These are phyloP conservation scores for Lophotis ruficrista DNA, from an alignment of 2,113 vertebrate species.

Conservation along the genomic window DNA sequence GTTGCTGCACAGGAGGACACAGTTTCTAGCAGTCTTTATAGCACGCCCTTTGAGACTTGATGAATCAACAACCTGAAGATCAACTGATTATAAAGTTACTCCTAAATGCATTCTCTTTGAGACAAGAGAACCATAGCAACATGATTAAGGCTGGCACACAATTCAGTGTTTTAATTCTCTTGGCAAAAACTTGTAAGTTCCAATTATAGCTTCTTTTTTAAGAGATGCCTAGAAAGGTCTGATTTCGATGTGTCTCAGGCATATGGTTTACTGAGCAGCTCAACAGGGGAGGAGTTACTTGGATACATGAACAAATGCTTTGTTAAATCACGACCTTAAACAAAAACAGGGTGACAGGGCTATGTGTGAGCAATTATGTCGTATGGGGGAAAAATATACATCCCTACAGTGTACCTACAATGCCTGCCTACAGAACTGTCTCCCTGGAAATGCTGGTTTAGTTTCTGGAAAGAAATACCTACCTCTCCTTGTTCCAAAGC, in stretches of 20 bases:
- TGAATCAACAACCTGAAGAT: constrained; percentile 8
- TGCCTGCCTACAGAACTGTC: not conserved
- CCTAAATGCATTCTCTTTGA: constrained; percentile 23
- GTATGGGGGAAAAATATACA: not conserved
- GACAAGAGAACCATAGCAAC: constrained; percentile 59
- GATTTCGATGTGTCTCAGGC: constrained; percentile 8
- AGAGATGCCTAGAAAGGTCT: constrained; percentile 38
- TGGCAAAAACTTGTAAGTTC: constrained; percentile 42
- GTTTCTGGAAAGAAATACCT: not conserved
- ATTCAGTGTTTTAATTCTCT: constrained; percentile 42
- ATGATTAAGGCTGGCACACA: constrained; percentile 37
- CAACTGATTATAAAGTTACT: constrained; percentile 16
- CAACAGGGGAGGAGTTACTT: constrained; percentile 21
- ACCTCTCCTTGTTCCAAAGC: not conserved
- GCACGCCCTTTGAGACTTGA: not conserved
- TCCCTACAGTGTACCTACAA: not conserved
- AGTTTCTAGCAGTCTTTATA: not conserved
- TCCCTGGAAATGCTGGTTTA: constrained; percentile 10
- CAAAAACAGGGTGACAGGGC: not conserved
- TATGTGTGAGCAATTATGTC: not conserved
- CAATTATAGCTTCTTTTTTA: constrained; percentile 17
- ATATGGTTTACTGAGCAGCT: constrained; percentile 33
- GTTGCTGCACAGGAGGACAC: not conserved
- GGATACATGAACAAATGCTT: not conserved
- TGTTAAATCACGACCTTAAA: constrained; percentile 14